Percentiles rank a stretch among this genome's conserved stretches.
Conservation (phyloP, 2,888 invertebrate genomes). For the Eurytoma californica region DNA sequence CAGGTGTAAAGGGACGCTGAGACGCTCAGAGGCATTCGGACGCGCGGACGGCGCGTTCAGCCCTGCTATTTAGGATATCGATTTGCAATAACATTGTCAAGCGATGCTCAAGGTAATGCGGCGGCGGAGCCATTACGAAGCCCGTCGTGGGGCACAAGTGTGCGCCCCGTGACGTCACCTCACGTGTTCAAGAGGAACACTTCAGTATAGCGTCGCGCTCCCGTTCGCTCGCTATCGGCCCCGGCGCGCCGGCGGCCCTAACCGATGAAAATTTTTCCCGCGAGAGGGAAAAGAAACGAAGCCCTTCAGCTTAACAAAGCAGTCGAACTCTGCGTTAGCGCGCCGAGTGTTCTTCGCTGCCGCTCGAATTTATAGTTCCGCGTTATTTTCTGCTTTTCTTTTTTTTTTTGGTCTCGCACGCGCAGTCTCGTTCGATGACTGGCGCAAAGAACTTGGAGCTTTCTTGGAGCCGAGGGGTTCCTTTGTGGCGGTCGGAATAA, state of each 20-base stretch:
- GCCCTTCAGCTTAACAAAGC: constrained; percentile 40
- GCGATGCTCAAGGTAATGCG: constrained; percentile 34
- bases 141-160: constrained; percentile 25
- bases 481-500: too few relatives aligned
- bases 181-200: constrained; percentile 67
- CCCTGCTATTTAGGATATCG: constrained; percentile 34
- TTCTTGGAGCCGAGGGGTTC: too few relatives aligned
- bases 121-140: constrained; percentile 47
- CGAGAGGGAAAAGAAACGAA: constrained; percentile 5
- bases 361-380: too few relatives aligned
- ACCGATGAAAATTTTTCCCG: constrained; percentile 27
- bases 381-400: too few relatives aligned
- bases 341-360: neutral
- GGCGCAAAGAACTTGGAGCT: too few relatives aligned
- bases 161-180: constrained; percentile 59
- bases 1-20: too few relatives aligned
- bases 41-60: neutral
- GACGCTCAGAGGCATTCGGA: too few relatives aligned
- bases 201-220: constrained; percentile 61
- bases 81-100: constrained; percentile 40
- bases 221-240: constrained; percentile 56
- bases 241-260: constrained; percentile 38
- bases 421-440: too few relatives aligned
- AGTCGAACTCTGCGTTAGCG: constrained; percentile 18
- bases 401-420: too few relatives aligned